A percentile compares a stretch with the other conserved stretches of the same genome.
Conservation (phyloP, 2,113 vertebrate genomes). For the Craseonycteris thonglongyai region DNA sequence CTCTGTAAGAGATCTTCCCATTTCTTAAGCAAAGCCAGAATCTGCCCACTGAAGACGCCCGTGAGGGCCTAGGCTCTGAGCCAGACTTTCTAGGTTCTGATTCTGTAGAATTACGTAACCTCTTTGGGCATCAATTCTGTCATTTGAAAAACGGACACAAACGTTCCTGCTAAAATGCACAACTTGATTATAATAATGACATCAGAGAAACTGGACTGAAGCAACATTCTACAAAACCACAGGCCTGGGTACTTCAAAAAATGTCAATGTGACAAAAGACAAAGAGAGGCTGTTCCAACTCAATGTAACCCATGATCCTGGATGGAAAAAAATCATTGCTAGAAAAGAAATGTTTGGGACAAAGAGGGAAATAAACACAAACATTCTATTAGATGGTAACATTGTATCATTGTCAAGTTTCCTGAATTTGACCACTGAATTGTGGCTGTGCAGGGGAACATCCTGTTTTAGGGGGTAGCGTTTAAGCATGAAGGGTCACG, state of each 20-base stretch:
- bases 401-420: not conserved
- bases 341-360: not conserved
- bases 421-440: not conserved
- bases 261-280: not conserved
- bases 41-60: not conserved
- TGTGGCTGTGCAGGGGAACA: not conserved
- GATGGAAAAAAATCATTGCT: not conserved
- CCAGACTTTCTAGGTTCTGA: not conserved
- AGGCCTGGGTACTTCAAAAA: not conserved
- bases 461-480: not conserved
- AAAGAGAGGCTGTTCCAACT: not conserved
- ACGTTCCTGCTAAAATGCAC: not conserved
- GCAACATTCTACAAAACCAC: not conserved
- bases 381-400: too few species aligned
- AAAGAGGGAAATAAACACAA: not conserved
- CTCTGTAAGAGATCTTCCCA: not conserved
- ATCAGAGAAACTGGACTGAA: not conserved
- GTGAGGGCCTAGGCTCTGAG: not conserved
- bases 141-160: not conserved
- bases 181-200: not conserved
- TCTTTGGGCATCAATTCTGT: not conserved
- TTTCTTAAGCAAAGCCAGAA: not conserved
- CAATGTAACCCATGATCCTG: rapidly evolving
- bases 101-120: not conserved
- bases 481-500: not conserved